These are phyloP conservation scores for Plusia festucae DNA, from an alignment of 2,888 invertebrate genomes.

Conservation along the genomic window DNA sequence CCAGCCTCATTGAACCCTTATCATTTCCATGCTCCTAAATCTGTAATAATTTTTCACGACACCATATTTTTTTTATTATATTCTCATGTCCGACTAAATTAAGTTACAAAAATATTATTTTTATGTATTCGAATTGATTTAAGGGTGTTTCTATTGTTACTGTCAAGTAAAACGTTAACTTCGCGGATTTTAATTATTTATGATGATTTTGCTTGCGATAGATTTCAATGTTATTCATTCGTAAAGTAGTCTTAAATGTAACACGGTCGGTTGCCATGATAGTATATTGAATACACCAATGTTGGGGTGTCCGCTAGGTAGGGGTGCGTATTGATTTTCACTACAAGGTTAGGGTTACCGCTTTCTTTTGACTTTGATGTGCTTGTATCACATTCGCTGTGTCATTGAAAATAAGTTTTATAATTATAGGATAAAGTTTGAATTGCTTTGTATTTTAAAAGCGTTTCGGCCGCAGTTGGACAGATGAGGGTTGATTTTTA, in stretches of 20 bases:
- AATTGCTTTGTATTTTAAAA: not conserved
- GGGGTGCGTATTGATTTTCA: conserved; percentile 68
- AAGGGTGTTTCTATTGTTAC: too few relatives aligned
- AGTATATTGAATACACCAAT: conserved; percentile 58
- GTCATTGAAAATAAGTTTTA: not conserved
- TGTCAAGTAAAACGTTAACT: too few relatives aligned
- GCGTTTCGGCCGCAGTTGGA: not conserved
- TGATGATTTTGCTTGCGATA: not conserved
- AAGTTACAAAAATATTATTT: too few relatives aligned
- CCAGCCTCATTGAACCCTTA: too few relatives aligned
- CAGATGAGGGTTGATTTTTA: conserved; percentile 1
- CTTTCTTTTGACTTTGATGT: conserved; percentile 20
- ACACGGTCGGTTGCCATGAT: conserved; percentile 49
- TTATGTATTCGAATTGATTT: too few relatives aligned
- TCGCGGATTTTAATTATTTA: too few relatives aligned
- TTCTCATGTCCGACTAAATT: too few relatives aligned
- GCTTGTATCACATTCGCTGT: not conserved
- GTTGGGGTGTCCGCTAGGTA: conserved; percentile 58
- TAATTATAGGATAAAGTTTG: not conserved
- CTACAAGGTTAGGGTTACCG: conserved; percentile 70
- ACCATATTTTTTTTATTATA: too few relatives aligned
- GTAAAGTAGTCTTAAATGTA: conserved; percentile 27
- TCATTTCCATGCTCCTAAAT: too few relatives aligned
- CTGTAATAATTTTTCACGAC: too few relatives aligned
- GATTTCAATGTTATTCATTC: conserved; percentile 19